These are phyloP conservation scores for Chymomyza costata DNA, from an alignment of 1,140 invertebrate genomes.

Conservation along the genomic window DNA sequence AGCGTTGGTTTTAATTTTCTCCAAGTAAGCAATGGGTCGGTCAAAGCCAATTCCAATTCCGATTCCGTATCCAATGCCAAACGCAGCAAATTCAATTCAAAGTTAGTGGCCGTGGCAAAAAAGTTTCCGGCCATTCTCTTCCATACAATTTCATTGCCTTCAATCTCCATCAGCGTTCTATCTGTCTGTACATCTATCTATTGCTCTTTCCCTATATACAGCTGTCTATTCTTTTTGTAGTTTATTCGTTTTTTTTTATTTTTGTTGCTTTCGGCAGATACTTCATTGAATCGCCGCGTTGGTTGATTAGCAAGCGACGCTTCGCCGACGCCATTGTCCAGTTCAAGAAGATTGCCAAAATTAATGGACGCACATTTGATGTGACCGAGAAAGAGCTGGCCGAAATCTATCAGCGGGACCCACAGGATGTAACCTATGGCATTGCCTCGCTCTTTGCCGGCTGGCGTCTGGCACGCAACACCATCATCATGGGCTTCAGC, in stretches of 20 bases:
- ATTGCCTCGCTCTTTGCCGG: constrained; percentile 79
- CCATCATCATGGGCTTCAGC: constrained; percentile 76
- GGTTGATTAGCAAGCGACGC: constrained; percentile 80
- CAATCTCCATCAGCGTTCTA: not conserved
- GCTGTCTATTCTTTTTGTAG: constrained; percentile 5
- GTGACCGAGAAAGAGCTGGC: constrained; percentile 68
- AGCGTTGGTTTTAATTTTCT: constrained; percentile 74
- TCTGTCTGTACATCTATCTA: not conserved
- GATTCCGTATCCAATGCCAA: too few species aligned
- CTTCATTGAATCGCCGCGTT: constrained; percentile 80
- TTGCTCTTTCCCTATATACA: not conserved
- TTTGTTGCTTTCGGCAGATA: constrained; percentile 68
- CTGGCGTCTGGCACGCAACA: constrained; percentile 78
- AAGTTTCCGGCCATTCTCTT: too few species aligned
- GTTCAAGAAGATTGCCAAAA: constrained; percentile 79
- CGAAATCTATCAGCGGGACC: constrained; percentile 64
- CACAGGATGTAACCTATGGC: constrained; percentile 74
- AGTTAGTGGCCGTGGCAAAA: too few species aligned
- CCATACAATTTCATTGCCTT: too few species aligned
- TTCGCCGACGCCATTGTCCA: constrained; percentile 77
- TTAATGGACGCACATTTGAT: constrained; percentile 78
- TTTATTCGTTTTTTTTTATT: not conserved
- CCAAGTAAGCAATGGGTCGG: constrained; percentile 70
- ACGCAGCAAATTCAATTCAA: too few species aligned
- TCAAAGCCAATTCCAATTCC: constrained; percentile 26